Evolutionary conservation across 2,888 invertebrate species (phyloP).

Genomic region (Oxyteleia sp.): DNA sequence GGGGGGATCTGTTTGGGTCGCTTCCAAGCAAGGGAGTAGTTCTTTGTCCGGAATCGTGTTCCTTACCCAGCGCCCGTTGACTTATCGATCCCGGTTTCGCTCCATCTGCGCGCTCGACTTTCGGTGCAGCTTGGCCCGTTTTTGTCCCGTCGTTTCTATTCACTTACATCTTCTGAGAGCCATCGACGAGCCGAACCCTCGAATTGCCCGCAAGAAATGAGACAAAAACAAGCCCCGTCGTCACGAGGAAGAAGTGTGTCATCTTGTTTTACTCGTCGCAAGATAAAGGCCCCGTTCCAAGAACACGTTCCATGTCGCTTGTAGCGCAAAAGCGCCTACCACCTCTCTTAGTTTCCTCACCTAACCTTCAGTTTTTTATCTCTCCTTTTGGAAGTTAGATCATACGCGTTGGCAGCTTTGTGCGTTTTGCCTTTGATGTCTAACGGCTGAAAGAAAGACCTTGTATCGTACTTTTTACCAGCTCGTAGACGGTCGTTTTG

Average conservation of each 20-base stretch:
- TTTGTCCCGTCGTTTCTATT: slow-evolving; percentile 27
- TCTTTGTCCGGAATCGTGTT: slow-evolving; percentile 48
- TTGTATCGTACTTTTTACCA: too few relatives aligned
- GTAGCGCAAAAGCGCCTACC: slow-evolving; percentile 6
- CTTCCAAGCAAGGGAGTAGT: slow-evolving; percentile 47
- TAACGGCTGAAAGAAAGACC: neutral
- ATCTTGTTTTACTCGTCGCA: slow-evolving; percentile 19
- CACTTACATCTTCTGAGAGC: slow-evolving; percentile 4
- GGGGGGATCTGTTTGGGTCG: slow-evolving; percentile 43
- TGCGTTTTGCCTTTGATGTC: slow-evolving; percentile 3
- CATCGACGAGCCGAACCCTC: slow-evolving; percentile 9
- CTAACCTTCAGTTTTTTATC: too few relatives aligned
- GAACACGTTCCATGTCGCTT: slow-evolving; percentile 41
- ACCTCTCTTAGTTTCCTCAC: too few relatives aligned
- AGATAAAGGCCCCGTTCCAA: slow-evolving; percentile 24
- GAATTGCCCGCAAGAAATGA: slow-evolving; percentile 7
- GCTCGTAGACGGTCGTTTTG: too few relatives aligned
- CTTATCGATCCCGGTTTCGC: slow-evolving; percentile 15
- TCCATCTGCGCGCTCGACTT: slow-evolving; percentile 15
- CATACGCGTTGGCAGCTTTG: neutral
- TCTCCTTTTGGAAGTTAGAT: too few relatives aligned
- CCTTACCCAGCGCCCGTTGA: slow-evolving; percentile 17
- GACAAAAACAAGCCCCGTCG: slow-evolving; percentile 35
- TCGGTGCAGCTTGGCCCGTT: neutral
- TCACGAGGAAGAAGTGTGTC: slow-evolving; percentile 35